Evolutionary conservation across 1,140 invertebrate species (phyloP).

Genomic region (Holotrichia oblita): DNA sequence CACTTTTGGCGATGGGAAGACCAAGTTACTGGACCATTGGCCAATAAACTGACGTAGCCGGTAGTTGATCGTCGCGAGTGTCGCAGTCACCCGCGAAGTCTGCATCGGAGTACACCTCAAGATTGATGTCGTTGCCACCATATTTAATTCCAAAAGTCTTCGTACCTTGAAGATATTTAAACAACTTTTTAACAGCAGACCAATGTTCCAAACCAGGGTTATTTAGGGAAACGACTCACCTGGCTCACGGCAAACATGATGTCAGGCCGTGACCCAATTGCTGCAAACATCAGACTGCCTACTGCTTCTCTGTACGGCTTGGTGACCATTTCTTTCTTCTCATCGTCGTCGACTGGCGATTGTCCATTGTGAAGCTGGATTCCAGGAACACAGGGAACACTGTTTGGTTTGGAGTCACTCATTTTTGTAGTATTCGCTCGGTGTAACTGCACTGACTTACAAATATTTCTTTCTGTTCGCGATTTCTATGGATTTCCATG

Average conservation of each 20-base stretch:
- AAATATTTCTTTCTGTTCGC: neutral
- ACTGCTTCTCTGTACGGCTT: too few species aligned
- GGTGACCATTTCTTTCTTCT: too few species aligned
- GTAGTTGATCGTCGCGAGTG: neutral
- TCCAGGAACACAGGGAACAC: too few species aligned
- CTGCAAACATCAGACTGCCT: neutral
- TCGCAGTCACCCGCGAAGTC: neutral
- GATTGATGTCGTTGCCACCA: neutral
- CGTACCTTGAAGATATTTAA: neutral
- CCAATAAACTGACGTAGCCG: neutral
- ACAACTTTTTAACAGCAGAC: neutral
- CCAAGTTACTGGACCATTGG: neutral
- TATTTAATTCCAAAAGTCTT: neutral
- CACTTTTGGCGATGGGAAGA: neutral
- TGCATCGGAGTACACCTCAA: conserved; percentile 42
- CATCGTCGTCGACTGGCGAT: too few species aligned
- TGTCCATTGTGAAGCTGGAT: too few species aligned
- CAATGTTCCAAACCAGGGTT: too few species aligned
- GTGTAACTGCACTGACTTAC: neutral
- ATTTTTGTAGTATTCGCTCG: neutral
- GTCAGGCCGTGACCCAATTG: neutral
- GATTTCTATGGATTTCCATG: neutral
- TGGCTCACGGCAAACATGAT: neutral
- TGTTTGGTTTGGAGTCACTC: too few species aligned
- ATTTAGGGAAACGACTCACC: neutral